Base-by-base conservation (phyloP, 2,888 invertebrate genomes). In the Drosophila paranaensis region DNA sequence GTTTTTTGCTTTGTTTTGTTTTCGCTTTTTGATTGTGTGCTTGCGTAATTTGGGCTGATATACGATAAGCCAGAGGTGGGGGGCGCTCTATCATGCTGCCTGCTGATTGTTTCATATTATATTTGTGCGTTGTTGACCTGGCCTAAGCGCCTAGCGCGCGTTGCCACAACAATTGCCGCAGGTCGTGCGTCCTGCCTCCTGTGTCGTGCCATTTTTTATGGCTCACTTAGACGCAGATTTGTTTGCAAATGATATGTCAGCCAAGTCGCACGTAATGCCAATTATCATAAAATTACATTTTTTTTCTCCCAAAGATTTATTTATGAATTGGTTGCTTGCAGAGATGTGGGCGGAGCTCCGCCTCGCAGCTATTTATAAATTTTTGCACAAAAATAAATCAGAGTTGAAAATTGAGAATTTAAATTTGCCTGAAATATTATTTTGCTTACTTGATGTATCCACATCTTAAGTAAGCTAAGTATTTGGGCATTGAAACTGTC, bases 41-140 rank as follows among this genome's bases (percentile, higher is more conserved):
- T 65, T 65, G 77, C 76, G 86, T 80, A 85, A 89, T 88, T 89
- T 88, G 74, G 74, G 75, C 71, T 77, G 88, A 89, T 88, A 73
- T 82, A 78, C 63, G 82, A 89, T 82, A 89, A 85, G 72, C 54
- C n/a, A 20, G 46, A 9, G 27, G 54, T 27, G 13, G 42, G 42
- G 43, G 60, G 42, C 61, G 37, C 62, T 74, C 69, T 20, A 20
- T 79, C 79, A 79, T 45, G 39, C 30, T 55, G 53, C 25, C 56
- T 64, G 55, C 46, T 64, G 82, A 82, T 85, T 85, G 70, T 81
- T 86, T 86, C 67, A 86, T 73, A 68, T 69, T 75, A 60, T 62
- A 64, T 72, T 71, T 71, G 60, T 57, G 62, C 50, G 60, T 71
- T 77, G 60, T 68, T 77, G 86, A 80, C 81, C 81, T 78, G 62